Evolutionary conservation across 2,888 invertebrate species (phyloP).

Genomic region (Lasioglossum figueresi): DNA sequence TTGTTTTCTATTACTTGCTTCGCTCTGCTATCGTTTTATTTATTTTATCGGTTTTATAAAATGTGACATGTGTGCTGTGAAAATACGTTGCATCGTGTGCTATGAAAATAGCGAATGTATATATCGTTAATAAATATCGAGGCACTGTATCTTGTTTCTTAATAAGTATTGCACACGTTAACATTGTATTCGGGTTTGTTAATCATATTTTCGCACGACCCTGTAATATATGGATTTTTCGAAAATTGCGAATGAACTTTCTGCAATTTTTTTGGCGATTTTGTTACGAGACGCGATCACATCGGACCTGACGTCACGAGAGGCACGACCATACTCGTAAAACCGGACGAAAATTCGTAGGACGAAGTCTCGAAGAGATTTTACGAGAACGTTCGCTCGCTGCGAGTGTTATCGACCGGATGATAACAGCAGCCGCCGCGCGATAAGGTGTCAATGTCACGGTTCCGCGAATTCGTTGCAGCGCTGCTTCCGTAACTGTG

Average conservation of each 20-base stretch:
- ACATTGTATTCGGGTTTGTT: neutral
- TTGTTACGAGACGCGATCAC: neutral
- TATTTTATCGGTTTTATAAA: neutral
- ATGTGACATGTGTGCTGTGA: neutral
- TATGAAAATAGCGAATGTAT: neutral
- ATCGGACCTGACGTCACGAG: neutral
- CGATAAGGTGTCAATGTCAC: conserved; percentile 66
- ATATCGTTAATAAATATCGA: neutral
- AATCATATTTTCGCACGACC: neutral
- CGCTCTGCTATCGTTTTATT: neutral
- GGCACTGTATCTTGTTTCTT: too few species aligned
- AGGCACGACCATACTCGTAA: conserved; percentile 11
- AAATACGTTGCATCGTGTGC: neutral
- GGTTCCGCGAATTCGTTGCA: conserved; percentile 54
- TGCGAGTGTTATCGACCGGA: conserved; percentile 51
- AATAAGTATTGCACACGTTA: neutral
- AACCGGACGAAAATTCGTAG: conserved; percentile 6
- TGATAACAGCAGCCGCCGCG: conserved; percentile 45
- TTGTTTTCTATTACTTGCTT: neutral
- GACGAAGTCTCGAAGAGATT: conserved; percentile 24
- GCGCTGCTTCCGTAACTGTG: conserved; percentile 5
- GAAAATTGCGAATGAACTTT: neutral
- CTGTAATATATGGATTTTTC: neutral
- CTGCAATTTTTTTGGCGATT: neutral
- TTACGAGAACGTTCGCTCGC: conserved; percentile 50